Evolutionary conservation across 2,113 vertebrate species (phyloP), one percentile per base, ranked within the genome.

Genomic region (Collichthys lucidus): DNA sequence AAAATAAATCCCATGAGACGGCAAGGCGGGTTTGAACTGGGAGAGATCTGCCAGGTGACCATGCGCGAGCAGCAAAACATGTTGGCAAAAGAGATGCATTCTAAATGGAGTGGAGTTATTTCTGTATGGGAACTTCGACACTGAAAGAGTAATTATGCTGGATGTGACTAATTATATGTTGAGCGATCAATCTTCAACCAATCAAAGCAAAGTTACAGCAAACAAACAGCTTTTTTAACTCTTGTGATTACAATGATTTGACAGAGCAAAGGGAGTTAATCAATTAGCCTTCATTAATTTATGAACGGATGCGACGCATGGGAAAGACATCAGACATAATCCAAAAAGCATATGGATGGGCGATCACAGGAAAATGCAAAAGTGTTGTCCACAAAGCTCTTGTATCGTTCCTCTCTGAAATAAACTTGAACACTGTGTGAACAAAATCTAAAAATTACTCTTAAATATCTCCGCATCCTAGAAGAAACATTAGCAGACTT

Each of bases 31-130:
- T 50, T 40, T 66, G 64, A 88, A 77, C 63, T 31, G 64, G 24
- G 66, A 89, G 71, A 79, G 69, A 87, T 84, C 78, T 91, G 80
- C 90, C 88, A 89, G 89, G 90, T 92, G 91, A 92, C 84, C 82
- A 49, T 56, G 60, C 40, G 49, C 49, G 68, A 80, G 76, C 63
- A 29, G 59, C 17, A 60, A 60, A 73, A 82, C 55, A 60, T 66
- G 71, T 61, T 86, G 71, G 79, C 77, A 86, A 71, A 79, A 67
- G 49, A 73, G 55, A 81, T 20, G 50, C 11, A 50, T 62, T 84
- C 86, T 88, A 88, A 90, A 89, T 82, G n/a, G 71, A 72, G 86
- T 50, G 1, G 17, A 88, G 89, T 87, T 89, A 89, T 92, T 91
- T 91, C 78, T 81, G 89, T 86, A 63, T 91, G 86, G 88, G 88